Percentiles rank a stretch among this genome's conserved stretches.
Conservation (phyloP, 2,888 invertebrate species). For the Girardia tigrina region DNA sequence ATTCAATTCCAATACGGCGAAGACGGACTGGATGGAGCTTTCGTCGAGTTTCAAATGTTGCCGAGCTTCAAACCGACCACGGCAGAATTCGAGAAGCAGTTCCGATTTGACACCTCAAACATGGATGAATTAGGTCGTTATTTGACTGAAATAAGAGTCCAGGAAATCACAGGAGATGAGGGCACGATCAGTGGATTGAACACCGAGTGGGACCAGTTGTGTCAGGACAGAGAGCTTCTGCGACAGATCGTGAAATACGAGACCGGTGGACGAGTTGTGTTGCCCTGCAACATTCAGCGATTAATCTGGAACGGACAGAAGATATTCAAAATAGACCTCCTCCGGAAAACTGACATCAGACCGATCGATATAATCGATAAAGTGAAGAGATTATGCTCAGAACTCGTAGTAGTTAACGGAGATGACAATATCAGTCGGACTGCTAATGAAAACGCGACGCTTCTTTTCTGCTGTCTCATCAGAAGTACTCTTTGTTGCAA, state of each 20-base stretch:
- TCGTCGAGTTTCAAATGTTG: constrained; percentile 84
- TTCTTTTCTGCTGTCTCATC: constrained; percentile 66
- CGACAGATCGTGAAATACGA: constrained; percentile 55
- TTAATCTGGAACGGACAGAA: background rate
- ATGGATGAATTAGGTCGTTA: constrained; percentile 59
- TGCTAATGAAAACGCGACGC: background rate
- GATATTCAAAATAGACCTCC: background rate
- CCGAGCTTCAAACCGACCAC: constrained; percentile 87
- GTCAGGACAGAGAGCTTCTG: constrained; percentile 70
- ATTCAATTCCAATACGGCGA: constrained; percentile 77
- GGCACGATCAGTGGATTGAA: constrained; percentile 79
- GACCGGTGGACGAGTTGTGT: background rate
- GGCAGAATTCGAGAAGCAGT: constrained; percentile 83
- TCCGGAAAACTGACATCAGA: background rate
- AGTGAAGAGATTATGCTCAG: background rate
- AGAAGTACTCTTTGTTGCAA: constrained; percentile 87
- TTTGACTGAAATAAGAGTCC: constrained; percentile 81
- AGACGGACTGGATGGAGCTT: constrained; percentile 91
- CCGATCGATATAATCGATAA: background rate
- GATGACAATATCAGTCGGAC: background rate
- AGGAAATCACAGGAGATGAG: constrained; percentile 78
- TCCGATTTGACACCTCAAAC: constrained; percentile 79
- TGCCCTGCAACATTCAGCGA: background rate
- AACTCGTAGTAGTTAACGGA: background rate
- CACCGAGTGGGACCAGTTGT: constrained; percentile 83